These are phyloP conservation scores for Epinephelus malabaricus DNA, from an alignment of 2,797 vertebrate genomes.

Conservation along the genomic window DNA sequence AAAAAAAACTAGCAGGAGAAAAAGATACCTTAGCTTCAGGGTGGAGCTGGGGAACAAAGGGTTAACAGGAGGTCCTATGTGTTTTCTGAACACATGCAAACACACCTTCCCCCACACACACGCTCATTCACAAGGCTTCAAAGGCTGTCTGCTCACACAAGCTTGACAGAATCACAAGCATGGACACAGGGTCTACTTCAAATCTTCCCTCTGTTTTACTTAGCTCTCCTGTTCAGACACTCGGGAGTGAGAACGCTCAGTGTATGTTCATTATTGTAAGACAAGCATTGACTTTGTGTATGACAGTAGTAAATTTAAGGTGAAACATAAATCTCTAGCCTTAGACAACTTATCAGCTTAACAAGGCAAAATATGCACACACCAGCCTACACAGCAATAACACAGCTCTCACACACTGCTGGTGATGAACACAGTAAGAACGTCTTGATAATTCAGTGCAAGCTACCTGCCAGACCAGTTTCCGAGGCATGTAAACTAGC, in stretches of 20 bases:
- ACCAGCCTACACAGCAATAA: background rate
- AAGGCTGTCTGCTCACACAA: constrained; percentile 10
- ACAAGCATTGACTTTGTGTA: too few species aligned
- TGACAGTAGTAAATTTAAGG: background rate
- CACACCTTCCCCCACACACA: background rate
- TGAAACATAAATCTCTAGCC: background rate
- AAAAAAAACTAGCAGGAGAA: background rate
- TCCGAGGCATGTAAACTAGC: background rate
- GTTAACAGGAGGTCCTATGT: background rate
- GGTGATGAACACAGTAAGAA: background rate
- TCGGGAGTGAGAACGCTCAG: background rate
- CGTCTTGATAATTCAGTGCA: background rate
- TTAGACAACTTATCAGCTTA: background rate
- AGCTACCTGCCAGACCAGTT: constrained; percentile 13
- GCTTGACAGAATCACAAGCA: background rate
- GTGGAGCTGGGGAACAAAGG: background rate
- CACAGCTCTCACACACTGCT: background rate
- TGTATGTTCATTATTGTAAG: background rate
- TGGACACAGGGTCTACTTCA: background rate
- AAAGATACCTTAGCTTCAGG: background rate
- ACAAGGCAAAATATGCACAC: background rate
- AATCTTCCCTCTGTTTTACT: background rate
- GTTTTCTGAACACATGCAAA: background rate
- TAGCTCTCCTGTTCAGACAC: background rate
- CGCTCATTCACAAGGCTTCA: background rate